Conservation (phyloP, 2,888 invertebrate genomes). For the Agrochola lota region DNA sequence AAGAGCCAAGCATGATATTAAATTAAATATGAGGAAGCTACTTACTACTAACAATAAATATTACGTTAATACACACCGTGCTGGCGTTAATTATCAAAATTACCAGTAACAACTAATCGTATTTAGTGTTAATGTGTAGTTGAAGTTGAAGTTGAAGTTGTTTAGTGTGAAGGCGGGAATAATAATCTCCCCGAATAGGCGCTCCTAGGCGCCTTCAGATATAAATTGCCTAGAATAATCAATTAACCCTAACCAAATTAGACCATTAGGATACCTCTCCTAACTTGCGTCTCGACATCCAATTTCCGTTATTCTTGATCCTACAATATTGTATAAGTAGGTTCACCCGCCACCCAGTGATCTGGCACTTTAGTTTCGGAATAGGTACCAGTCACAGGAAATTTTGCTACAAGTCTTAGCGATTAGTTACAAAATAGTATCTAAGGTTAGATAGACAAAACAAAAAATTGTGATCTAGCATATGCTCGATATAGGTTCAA, state of each 20-base stretch:
- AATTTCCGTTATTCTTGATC: slow-evolving; percentile 30
- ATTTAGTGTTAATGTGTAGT: slow-evolving; percentile 28
- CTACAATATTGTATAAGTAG: background rate
- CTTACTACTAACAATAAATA: too few species aligned
- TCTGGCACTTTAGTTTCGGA: background rate
- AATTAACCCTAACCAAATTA: slow-evolving; percentile 37
- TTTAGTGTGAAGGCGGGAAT: slow-evolving; percentile 14
- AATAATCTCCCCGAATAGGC: slow-evolving; percentile 22
- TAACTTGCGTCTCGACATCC: slow-evolving; percentile 13
- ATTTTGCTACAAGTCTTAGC: background rate
- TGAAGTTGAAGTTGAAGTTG: too few species aligned
- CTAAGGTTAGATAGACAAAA: background rate
- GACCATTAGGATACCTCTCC: slow-evolving; percentile 5
- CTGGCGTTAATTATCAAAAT: too few species aligned
- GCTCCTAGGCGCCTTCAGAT: slow-evolving; percentile 6
- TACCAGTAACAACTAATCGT: too few species aligned
- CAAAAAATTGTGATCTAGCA: background rate
- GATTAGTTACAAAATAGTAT: background rate
- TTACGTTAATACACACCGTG: too few species aligned
- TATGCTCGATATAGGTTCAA: too few species aligned
- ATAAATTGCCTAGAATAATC: slow-evolving; percentile 18
- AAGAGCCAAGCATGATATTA: too few species aligned
- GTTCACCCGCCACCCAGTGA: background rate
- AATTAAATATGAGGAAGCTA: too few species aligned
- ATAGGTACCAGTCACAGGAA: background rate